phyloP scores from a whole-genome alignment of 2,113 vertebrate species.

The Aegotheles bennettii region DNA sequence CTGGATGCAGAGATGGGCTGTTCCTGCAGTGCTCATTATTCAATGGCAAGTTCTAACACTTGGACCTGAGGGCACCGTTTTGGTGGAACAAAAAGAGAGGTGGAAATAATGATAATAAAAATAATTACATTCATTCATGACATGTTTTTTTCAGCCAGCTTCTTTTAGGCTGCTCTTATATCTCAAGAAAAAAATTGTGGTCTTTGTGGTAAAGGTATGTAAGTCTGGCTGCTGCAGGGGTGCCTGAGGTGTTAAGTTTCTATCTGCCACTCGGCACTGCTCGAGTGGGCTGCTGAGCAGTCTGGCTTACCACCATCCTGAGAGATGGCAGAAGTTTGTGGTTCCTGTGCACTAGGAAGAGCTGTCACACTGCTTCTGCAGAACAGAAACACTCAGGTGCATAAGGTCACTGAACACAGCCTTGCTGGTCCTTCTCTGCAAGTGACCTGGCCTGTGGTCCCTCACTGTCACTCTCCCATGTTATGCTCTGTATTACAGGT shows the following conservation, averaged over 20 bases:
- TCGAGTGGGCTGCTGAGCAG: neutral
- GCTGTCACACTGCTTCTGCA: neutral
- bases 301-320: neutral
- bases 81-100: neutral
- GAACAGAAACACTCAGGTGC: neutral
- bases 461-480: rapidly evolving
- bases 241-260: neutral
- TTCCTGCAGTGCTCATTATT: neutral
- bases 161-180: neutral
- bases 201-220: neutral
- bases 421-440: rapidly evolving
- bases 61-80: neutral
- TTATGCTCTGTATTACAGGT: neutral
- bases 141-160: neutral
- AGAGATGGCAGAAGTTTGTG: neutral
- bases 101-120: neutral
- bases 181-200: neutral
- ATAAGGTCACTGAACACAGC: rapidly evolving
- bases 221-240: neutral
- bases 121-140: neutral
- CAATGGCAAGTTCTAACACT: neutral
- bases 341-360: neutral
- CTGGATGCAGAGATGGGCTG: neutral
- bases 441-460: neutral
- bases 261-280: neutral